Evolutionary conservation across 2,888 invertebrate genomes (phyloP).

Genomic region (Platynereis dumerilii): DNA sequence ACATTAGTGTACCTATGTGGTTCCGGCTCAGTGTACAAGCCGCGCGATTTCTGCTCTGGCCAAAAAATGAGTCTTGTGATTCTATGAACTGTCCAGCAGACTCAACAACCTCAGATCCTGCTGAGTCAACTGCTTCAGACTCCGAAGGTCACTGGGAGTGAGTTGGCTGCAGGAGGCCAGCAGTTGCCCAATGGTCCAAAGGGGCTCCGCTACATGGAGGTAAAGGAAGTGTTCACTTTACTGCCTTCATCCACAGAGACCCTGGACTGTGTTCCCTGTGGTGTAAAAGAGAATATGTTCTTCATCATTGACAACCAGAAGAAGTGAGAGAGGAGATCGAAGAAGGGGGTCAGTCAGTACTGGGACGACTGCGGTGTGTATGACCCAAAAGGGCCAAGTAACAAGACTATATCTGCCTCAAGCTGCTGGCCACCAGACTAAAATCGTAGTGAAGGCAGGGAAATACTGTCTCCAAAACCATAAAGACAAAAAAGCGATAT

Average conservation of each 20-base stretch:
- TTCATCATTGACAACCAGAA: not conserved
- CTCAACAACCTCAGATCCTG: too few species aligned
- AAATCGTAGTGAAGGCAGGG: not conserved
- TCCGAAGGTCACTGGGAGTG: too few species aligned
- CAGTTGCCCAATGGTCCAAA: too few species aligned
- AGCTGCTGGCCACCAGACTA: not conserved
- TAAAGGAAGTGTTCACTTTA: too few species aligned
- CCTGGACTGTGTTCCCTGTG: not conserved
- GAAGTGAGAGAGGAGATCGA: not conserved
- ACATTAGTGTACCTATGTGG: too few species aligned
- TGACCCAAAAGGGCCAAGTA: not conserved
- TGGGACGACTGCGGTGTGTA: constrained; percentile 1
- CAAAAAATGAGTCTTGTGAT: too few species aligned
- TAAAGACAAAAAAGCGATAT: not conserved
- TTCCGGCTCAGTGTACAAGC: too few species aligned
- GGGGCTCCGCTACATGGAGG: too few species aligned
- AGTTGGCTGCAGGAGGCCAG: too few species aligned
- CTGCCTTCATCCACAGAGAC: not conserved
- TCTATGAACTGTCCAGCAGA: too few species aligned
- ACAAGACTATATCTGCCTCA: not conserved
- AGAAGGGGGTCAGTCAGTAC: not conserved
- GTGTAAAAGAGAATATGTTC: not conserved
- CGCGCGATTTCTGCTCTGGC: too few species aligned
- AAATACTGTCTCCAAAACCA: not conserved
- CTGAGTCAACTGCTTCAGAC: too few species aligned